A percentile compares a stretch with the other conserved stretches of the same genome.
Evolutionary conservation across 2,113 vertebrate species (phyloP).

Genomic region (Alligator sinensis): DNA sequence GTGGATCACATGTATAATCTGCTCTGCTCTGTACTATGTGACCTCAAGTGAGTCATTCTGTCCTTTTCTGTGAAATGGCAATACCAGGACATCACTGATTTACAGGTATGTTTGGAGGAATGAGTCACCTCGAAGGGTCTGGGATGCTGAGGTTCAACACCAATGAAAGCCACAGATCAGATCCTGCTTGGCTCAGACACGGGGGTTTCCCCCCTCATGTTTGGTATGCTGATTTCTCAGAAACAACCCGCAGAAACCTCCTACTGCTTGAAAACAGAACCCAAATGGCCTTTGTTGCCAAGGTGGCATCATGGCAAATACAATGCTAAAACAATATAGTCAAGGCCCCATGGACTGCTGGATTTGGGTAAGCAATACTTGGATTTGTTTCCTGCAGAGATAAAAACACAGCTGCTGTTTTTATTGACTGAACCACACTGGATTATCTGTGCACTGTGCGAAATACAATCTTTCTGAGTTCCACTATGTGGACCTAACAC

Average conservation of each 20-base stretch:
- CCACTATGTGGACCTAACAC: background rate
- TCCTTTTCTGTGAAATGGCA: background rate
- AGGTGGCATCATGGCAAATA: background rate
- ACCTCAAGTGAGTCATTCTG: no score
- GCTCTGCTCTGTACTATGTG: no score
- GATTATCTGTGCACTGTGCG: background rate
- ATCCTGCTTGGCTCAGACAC: background rate
- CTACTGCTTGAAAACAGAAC: background rate
- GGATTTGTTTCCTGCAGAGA: background rate
- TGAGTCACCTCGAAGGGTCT: background rate
- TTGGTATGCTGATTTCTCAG: background rate
- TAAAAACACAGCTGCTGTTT: background rate
- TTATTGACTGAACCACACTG: background rate
- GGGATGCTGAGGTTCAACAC: background rate
- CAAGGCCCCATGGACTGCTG: background rate
- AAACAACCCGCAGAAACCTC: background rate
- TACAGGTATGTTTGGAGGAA: background rate
- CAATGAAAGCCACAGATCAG: background rate
- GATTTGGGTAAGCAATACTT: background rate
- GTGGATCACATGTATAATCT: no score
- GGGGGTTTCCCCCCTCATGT: background rate
- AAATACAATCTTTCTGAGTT: background rate
- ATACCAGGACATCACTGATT: background rate
- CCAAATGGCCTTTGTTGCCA: background rate
- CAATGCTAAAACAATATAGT: background rate